Percentiles rank a stretch among this genome's conserved stretches.
phyloP scores from a whole-genome alignment of 2,797 vertebrate species.

The Ataeniobius toweri region DNA sequence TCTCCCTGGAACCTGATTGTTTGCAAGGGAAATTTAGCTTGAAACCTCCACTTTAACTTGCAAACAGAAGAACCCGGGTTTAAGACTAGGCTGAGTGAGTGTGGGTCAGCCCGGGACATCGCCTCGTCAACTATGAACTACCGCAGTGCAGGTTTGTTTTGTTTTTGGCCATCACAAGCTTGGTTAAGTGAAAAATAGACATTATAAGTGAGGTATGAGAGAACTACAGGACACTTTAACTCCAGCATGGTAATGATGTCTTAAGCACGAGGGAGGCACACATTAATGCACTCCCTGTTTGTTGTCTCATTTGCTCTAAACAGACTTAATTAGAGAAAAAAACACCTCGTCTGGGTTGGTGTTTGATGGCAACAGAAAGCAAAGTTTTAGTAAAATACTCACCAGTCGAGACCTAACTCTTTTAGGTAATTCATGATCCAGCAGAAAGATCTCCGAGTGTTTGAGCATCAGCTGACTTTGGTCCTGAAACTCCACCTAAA shows the following conservation, averaged over 20 bases:
- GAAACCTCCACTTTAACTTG: not conserved
- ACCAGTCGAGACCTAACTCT: slow-evolving; percentile 93
- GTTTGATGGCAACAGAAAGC: not conserved
- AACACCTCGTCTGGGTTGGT: not conserved
- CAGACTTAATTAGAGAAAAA: slow-evolving; percentile 4
- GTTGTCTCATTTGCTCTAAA: slow-evolving; percentile 9
- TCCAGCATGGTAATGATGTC: slow-evolving; percentile 11
- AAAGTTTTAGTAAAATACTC: slow-evolving; percentile 54
- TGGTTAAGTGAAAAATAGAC: slow-evolving; percentile 8
- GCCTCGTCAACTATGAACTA: not conserved
- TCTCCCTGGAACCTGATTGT: not conserved
- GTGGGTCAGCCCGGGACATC: not conserved
- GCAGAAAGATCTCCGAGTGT: slow-evolving; percentile 88
- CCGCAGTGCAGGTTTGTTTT: not conserved
- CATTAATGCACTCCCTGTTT: slow-evolving; percentile 8
- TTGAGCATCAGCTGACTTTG: slow-evolving; percentile 91
- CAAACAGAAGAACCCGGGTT: not conserved
- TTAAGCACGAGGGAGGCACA: not conserved
- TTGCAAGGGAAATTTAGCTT: slow-evolving; percentile 1
- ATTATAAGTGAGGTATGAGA: slow-evolving; percentile 10
- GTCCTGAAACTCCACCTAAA: slow-evolving; percentile 95
- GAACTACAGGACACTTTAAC: slow-evolving; percentile 7
- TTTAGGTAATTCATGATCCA: slow-evolving; percentile 94
- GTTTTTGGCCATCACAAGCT: slow-evolving; percentile 6
- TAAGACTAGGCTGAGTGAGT: not conserved